Conservation (phyloP, 2,113 vertebrate genomes). For the Erinaceus europaeus region DNA sequence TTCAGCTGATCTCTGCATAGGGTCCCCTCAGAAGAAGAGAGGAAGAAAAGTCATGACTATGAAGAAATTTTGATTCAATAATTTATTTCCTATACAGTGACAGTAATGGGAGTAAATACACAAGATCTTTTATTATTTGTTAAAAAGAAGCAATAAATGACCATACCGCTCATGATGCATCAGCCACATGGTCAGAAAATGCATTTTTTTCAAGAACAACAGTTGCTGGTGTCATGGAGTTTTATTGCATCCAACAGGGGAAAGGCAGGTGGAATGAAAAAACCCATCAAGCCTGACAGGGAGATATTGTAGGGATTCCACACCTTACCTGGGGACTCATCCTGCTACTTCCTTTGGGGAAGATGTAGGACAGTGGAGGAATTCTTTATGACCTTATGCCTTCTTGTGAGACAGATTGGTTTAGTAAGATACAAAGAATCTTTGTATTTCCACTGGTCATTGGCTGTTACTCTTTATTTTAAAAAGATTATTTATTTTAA, state of each 20-base stretch:
- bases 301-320: neutral
- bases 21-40: neutral
- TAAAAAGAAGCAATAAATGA: slow-evolving; percentile 60
- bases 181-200: slow-evolving; percentile 51
- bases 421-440: slow-evolving; percentile 16
- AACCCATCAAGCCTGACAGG: neutral
- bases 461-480: too few species aligned
- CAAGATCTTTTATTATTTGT: slow-evolving; percentile 14
- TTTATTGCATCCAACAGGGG: slow-evolving; percentile 67
- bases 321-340: neutral
- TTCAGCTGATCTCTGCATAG: neutral
- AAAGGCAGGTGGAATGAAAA: slow-evolving; percentile 9
- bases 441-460: neutral
- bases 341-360: slow-evolving; percentile 13
- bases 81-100: slow-evolving; percentile 68
- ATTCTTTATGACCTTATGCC: neutral
- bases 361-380: neutral
- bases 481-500: too few species aligned
- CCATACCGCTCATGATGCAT: slow-evolving; percentile 49
- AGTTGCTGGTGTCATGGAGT: slow-evolving; percentile 67
- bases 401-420: slow-evolving; percentile 28
- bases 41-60: neutral
- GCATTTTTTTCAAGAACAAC: slow-evolving; percentile 46
- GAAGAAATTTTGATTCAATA: slow-evolving; percentile 49
- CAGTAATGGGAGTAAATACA: slow-evolving; percentile 58